phyloP scores from a whole-genome alignment of 2,113 vertebrate genomes.

The Acanthochromis polyacanthus region DNA sequence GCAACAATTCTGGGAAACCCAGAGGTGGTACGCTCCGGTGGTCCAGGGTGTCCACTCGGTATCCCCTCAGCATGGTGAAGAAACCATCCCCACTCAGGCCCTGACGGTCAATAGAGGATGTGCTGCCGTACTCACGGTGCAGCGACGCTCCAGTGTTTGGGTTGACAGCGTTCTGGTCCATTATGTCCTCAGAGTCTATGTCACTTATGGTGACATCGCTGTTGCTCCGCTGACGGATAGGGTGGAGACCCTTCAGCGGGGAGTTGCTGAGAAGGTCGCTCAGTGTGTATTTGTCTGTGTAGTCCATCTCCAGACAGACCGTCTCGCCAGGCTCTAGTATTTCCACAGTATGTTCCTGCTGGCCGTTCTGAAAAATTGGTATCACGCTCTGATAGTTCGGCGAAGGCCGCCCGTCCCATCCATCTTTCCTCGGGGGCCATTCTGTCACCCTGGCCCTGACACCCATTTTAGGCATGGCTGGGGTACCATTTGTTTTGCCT shows the following conservation, averaged over 20 bases:
- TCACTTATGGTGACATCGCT: conserved; percentile 98
- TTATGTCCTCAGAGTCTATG: conserved; percentile 93
- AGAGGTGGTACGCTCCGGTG: conserved; percentile 87
- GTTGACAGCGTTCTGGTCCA: conserved; percentile 95
- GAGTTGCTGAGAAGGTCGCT: conserved; percentile 91
- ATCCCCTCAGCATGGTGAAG: conserved; percentile 93
- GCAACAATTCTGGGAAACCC: conserved; percentile 90
- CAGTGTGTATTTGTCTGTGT: conserved; percentile 88
- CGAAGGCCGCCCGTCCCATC: conserved; percentile 89
- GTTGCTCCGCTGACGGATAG: conserved; percentile 96
- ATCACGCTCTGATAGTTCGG: conserved; percentile 87
- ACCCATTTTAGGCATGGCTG: conserved; percentile 97
- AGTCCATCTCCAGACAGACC: conserved; percentile 85
- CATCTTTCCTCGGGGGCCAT: conserved; percentile 95
- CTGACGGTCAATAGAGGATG: conserved; percentile 96
- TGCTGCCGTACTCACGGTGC: conserved; percentile 96
- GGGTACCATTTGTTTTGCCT: conserved; percentile 90
- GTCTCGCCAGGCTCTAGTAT: conserved; percentile 76
- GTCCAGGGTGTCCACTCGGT: conserved; percentile 89
- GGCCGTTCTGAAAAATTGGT: conserved; percentile 89
- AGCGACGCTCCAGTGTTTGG: conserved; percentile 96
- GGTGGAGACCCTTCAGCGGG: conserved; percentile 91
- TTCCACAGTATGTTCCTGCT: conserved; percentile 87
- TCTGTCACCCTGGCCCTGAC: conserved; percentile 95
- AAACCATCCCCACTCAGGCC: conserved; percentile 92